phyloP scores from a whole-genome alignment of 2,888 invertebrate species.

The Nemurella pictetii region DNA sequence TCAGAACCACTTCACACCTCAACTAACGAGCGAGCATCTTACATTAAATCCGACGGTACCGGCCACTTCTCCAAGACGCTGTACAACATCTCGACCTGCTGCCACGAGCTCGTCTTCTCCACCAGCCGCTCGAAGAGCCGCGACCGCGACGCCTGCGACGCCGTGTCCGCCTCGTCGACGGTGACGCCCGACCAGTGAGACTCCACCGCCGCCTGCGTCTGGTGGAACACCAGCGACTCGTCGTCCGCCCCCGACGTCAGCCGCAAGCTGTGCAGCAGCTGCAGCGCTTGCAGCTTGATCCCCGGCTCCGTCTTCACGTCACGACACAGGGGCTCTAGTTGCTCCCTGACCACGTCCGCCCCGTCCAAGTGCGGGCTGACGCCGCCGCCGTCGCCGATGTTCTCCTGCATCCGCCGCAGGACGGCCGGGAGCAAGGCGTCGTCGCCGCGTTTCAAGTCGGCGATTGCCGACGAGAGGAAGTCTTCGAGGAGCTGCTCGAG shows the following conservation, averaged over 20 bases:
- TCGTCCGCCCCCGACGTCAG: slow-evolving; percentile 29
- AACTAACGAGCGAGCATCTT: background rate
- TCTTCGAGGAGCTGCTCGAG: slow-evolving; percentile 32
- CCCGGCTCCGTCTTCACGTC: slow-evolving; percentile 36
- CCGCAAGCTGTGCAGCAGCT: slow-evolving; percentile 39
- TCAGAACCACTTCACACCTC: too few species aligned
- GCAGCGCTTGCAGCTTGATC: slow-evolving; percentile 39
- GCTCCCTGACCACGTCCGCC: background rate
- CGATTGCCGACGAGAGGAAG: slow-evolving; percentile 30
- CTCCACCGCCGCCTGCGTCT: slow-evolving; percentile 41
- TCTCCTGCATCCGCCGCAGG: slow-evolving; percentile 36
- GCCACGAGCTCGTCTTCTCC: slow-evolving; percentile 31
- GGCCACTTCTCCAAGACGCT: slow-evolving; percentile 39
- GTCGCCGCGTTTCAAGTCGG: slow-evolving; percentile 12
- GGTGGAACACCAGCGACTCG: slow-evolving; percentile 36
- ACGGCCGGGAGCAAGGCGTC: slow-evolving; percentile 34
- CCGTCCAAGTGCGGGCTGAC: background rate
- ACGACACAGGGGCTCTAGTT: slow-evolving; percentile 40
- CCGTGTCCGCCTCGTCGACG: slow-evolving; percentile 35
- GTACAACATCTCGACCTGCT: slow-evolving; percentile 35
- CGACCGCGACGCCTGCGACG: slow-evolving; percentile 27
- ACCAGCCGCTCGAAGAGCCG: slow-evolving; percentile 33
- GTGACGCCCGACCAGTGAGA: slow-evolving; percentile 38
- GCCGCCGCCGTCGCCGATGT: slow-evolving; percentile 7
- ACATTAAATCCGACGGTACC: background rate